Percentiles rank a stretch among this genome's conserved stretches.
These are phyloP conservation scores for Microctenopoma stevenorrisi DNA, from an alignment of 2,797 vertebrate genomes.

Conservation along the genomic window DNA sequence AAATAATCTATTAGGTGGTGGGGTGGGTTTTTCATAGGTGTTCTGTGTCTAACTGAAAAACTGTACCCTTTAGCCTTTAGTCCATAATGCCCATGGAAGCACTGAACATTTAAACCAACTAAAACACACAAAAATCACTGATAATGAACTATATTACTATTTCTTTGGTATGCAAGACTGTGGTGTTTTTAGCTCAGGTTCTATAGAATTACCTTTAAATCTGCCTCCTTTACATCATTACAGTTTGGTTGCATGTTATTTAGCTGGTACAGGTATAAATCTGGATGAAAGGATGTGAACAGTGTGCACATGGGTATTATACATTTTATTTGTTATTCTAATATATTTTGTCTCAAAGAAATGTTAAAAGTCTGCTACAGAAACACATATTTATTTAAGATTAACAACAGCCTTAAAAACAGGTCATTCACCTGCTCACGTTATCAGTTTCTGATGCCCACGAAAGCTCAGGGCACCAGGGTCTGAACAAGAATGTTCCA, in stretches of 20 bases:
- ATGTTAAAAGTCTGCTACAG: constrained; percentile 4
- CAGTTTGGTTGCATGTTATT: not conserved
- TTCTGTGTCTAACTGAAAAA: not conserved
- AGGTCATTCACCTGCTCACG: constrained; percentile 48
- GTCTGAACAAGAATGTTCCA: constrained; percentile 37
- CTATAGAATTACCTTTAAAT: too few species aligned
- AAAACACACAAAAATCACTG: too few species aligned
- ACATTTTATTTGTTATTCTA: too few species aligned
- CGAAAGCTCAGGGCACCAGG: constrained; percentile 9
- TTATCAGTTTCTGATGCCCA: constrained; percentile 19
- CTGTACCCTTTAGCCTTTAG: too few species aligned
- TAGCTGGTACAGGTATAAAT: constrained; percentile 29
- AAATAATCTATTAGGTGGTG: not conserved
- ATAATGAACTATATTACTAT: too few species aligned
- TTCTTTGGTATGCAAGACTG: too few species aligned
- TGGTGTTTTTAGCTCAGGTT: too few species aligned
- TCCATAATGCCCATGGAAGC: too few species aligned
- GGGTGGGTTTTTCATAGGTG: not conserved
- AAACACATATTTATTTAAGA: constrained; percentile 44
- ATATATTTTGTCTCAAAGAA: too few species aligned
- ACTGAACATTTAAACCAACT: too few species aligned
- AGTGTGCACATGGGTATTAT: too few species aligned
- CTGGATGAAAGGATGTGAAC: not conserved
- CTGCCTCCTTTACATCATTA: too few species aligned
- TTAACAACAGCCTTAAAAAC: constrained; percentile 51